Conservation (phyloP, 2,888 invertebrate genomes). For the Galerucella pusilla region DNA sequence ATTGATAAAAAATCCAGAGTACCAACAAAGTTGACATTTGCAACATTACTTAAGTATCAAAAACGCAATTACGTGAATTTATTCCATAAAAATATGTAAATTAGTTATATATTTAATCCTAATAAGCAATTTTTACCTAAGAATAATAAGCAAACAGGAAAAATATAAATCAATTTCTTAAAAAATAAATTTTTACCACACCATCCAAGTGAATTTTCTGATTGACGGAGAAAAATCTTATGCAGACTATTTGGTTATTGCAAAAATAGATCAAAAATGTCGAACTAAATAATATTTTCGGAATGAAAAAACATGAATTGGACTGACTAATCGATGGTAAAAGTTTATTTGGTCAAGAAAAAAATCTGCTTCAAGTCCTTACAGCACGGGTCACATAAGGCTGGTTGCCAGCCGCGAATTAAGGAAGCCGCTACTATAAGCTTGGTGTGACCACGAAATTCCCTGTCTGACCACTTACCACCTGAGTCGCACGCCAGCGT, state of each 20-base stretch:
- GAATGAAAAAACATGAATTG: too few relatives aligned
- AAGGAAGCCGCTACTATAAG: too few relatives aligned
- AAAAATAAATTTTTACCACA: background rate
- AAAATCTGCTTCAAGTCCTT: background rate
- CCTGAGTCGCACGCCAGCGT: too few relatives aligned
- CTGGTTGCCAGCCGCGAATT: too few relatives aligned
- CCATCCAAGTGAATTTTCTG: too few relatives aligned
- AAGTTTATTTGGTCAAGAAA: background rate
- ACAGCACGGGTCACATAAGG: too few relatives aligned
- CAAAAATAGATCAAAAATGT: too few relatives aligned
- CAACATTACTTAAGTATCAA: slow-evolving; percentile 7
- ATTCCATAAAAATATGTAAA: slow-evolving; percentile 7
- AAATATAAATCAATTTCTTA: background rate
- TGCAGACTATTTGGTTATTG: too few relatives aligned
- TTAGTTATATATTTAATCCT: background rate
- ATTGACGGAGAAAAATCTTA: too few relatives aligned
- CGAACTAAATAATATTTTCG: too few relatives aligned
- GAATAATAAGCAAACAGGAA: background rate
- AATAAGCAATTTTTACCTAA: background rate
- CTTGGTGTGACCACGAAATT: too few relatives aligned
- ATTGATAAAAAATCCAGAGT: slow-evolving; percentile 16
- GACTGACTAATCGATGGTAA: background rate
- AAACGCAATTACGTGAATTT: background rate
- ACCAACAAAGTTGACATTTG: slow-evolving; percentile 9
- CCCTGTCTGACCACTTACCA: too few relatives aligned